A percentile compares a stretch with the other conserved stretches of the same genome.
These are phyloP conservation scores for Argopecten irradians DNA, from an alignment of 1,140 invertebrate species.

Conservation along the genomic window DNA sequence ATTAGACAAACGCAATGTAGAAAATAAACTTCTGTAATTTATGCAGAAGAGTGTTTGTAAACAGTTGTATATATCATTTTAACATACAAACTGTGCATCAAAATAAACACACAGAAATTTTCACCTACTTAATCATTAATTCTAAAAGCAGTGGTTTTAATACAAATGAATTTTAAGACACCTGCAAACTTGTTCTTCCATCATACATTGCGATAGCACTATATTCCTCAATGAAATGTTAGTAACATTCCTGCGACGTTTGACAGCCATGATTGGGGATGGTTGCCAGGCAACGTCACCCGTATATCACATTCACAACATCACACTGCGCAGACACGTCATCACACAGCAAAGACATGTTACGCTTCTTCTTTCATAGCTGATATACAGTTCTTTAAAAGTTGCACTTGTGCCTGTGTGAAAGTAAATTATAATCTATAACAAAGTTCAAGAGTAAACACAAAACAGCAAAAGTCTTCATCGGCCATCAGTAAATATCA, in stretches of 20 bases:
- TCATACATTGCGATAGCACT: not conserved
- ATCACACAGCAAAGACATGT: not conserved
- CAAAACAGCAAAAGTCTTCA: too few species aligned
- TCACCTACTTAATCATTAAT: not conserved
- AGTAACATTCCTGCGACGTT: not conserved
- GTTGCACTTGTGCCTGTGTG: conserved; percentile 81
- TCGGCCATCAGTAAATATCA: too few species aligned
- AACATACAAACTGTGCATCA: not conserved
- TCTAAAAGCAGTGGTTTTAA: conserved; percentile 5
- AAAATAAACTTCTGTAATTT: not conserved
- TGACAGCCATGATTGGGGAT: not conserved
- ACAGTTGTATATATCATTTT: not conserved
- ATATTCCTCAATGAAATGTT: not conserved
- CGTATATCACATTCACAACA: not conserved
- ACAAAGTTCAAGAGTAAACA: too few species aligned
- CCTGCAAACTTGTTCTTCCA: not conserved
- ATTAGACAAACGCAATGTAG: not conserved
- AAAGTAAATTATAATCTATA: not conserved
- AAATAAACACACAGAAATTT: not conserved
- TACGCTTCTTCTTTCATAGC: conserved; percentile 79
- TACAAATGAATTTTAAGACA: not conserved
- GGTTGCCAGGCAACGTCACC: not conserved
- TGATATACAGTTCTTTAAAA: conserved; percentile 81
- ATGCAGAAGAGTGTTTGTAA: not conserved
- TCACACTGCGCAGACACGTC: not conserved